phyloP scores from a whole-genome alignment of 1,140 invertebrate genomes.

The Tetragnatha versicolor region DNA sequence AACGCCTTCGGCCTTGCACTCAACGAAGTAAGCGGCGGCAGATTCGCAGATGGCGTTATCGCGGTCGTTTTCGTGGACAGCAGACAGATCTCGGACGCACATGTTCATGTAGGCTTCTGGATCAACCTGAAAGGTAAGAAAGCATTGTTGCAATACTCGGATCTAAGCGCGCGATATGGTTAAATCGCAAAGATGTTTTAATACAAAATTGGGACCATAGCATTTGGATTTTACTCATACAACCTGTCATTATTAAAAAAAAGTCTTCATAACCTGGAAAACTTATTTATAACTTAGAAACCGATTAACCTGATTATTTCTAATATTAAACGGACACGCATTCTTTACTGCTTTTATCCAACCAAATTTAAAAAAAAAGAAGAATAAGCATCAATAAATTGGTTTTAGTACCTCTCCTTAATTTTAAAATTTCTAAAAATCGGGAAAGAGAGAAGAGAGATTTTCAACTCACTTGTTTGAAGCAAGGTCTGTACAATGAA shows the following conservation, averaged over 20 bases:
- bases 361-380: background rate
- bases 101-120: conserved; percentile 63
- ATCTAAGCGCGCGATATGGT: no score
- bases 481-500: conserved; percentile 69
- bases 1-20: conserved; percentile 76
- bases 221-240: no score
- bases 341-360: no score
- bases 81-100: conserved; percentile 64
- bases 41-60: conserved; percentile 69
- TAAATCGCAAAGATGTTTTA: no score
- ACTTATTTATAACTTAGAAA: no score
- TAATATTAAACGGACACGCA: no score
- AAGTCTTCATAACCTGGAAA: no score
- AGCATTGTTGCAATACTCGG: no score
- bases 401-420: background rate
- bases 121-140: conserved; percentile 57
- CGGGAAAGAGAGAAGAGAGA: background rate
- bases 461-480: conserved; percentile 61
- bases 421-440: background rate
- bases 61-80: background rate
- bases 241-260: no score
- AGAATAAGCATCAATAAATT: background rate
- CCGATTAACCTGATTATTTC: no score
- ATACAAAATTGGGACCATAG: no score
- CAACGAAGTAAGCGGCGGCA: conserved; percentile 78